Evolutionary conservation across 2,888 invertebrate species (phyloP).

Genomic region (Coelinius sp.): DNA sequence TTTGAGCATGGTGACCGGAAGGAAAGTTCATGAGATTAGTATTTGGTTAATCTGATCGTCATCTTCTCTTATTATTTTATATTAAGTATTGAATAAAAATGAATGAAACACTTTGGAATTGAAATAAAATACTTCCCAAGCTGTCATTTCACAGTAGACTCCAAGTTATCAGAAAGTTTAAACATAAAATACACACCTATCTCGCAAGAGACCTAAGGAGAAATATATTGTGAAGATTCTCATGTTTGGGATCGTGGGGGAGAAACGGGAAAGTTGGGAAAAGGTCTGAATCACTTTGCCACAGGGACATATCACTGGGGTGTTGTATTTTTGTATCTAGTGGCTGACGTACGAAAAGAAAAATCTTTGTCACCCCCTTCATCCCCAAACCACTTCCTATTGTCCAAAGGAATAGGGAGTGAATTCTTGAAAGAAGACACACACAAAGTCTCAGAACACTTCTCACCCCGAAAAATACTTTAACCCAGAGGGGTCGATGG

Average conservation of each 20-base stretch:
- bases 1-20: too few relatives aligned
- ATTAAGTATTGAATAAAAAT: background rate
- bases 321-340: conserved; percentile 41
- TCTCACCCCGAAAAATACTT: background rate
- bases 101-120: background rate
- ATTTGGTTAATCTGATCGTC: too few relatives aligned
- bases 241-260: too few relatives aligned
- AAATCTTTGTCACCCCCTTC: conserved; percentile 23
- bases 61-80: too few relatives aligned
- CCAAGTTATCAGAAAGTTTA: conserved; percentile 32
- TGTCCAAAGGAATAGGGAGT: conserved; percentile 9
- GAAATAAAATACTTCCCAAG: conserved; percentile 6
- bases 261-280: conserved; percentile 39
- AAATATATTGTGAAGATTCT: conserved; percentile 4
- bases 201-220: background rate
- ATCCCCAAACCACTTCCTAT: conserved; percentile 7
- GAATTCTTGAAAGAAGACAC: conserved; percentile 29
- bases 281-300: conserved; percentile 42
- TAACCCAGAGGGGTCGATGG: conserved; percentile 32
- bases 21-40: too few relatives aligned
- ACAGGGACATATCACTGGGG: conserved; percentile 39
- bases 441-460: conserved; percentile 9
- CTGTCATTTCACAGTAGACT: conserved; percentile 27
- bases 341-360: conserved; percentile 30
- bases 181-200: conserved; percentile 34